Base-by-base conservation (phyloP, 2,797 vertebrate genomes). In the Sandelia bainsii region DNA sequence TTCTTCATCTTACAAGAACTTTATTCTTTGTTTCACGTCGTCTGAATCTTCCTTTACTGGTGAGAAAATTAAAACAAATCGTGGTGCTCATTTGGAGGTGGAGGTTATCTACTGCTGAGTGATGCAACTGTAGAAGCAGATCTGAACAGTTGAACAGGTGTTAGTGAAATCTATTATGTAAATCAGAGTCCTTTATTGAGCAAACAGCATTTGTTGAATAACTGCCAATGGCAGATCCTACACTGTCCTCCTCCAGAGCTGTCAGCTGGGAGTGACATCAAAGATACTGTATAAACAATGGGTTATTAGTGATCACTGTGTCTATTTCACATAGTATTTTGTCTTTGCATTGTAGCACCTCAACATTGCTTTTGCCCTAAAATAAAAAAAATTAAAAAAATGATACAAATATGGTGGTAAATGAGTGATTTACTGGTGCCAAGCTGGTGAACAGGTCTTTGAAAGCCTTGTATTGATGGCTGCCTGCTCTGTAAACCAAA, bases 401-500 rank as follows among this genome's bases (percentile, higher is more conserved):
- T n/a, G 29, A 32, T 32, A 7, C 29, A 32, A 32, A 32, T 32
- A 32, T 8, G 8, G 49, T 27, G 3, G 25, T 37, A 16, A 61
- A 72, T 62, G 45, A 77, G 22, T 44, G 64, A 77, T 66, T 48
- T 17, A 17, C 42, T 49, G 29, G 20, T 39, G 49, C 56, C 49
- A 58, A 64, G 65, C 63, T 75, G 40, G 56, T 39, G 57, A 72
- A 73, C 19, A 14, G 45, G 32, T 59, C 67, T 69, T 50, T 57
- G 32, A 51, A 29, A 32, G 42, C 8, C 29, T 68, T 53, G 19
- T 66, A 54, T 58, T 58, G 72, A 75, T 77, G 84, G 60, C 60
- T 27, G 65, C 4, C 64, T 45, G 1, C 72, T 87, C 62, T 76
- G 72, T 87, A 89, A 89, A 91, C 87, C 87, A 85, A 87, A 77